Evolutionary conservation across 92 coral and sea anemone genomes (phyloP).

Genomic region (Palythoa grandis): DNA sequence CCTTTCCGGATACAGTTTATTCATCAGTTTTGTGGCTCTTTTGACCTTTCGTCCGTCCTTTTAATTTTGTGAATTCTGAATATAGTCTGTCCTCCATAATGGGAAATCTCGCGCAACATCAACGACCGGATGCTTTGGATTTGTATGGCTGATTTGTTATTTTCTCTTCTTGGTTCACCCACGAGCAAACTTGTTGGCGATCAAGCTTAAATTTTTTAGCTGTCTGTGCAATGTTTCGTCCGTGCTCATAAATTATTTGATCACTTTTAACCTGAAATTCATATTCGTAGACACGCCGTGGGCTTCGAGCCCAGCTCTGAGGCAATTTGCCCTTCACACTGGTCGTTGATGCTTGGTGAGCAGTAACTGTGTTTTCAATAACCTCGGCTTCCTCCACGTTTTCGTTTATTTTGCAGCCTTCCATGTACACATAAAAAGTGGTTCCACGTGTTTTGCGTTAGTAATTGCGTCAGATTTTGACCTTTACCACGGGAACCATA

Average conservation of each 20-base stretch:
- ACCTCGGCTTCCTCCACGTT: background rate
- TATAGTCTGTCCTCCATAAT: slow-evolving; percentile 18
- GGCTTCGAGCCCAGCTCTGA: background rate
- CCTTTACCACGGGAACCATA: slow-evolving; percentile 10
- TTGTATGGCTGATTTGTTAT: slow-evolving; percentile 30
- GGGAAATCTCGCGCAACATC: background rate
- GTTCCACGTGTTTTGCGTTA: background rate
- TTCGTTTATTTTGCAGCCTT: slow-evolving; percentile 16
- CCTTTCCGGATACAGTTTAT: background rate
- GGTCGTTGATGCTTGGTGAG: background rate
- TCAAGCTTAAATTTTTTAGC: slow-evolving; percentile 50
- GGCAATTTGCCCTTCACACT: background rate
- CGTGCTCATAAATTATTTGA: slow-evolving; percentile 24
- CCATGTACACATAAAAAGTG: background rate
- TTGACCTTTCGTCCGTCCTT: slow-evolving; percentile 41
- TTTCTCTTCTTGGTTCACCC: slow-evolving; percentile 45
- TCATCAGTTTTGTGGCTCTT: background rate
- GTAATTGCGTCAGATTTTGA: background rate
- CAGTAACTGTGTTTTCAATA: slow-evolving; percentile 14
- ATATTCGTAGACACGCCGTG: slow-evolving; percentile 46
- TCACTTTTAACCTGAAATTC: slow-evolving; percentile 47
- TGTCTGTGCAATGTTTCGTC: slow-evolving; percentile 45
- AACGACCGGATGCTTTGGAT: background rate
- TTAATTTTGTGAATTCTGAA: slow-evolving; percentile 37
- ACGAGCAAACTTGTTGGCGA: slow-evolving; percentile 56